Conservation (phyloP, 1,140 invertebrate genomes). For the Oppia nitens region DNA sequence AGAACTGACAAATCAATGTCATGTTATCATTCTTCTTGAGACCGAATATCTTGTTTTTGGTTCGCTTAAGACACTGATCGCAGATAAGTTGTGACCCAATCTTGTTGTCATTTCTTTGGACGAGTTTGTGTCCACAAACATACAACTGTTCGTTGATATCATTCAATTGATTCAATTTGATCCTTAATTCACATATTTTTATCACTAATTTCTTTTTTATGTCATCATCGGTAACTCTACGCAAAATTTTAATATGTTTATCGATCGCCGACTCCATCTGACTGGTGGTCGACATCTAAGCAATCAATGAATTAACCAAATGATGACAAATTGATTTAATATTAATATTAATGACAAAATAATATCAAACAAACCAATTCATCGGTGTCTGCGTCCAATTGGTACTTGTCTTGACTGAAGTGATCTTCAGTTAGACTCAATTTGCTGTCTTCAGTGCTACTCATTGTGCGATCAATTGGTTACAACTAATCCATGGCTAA, state of each 20-base stretch:
- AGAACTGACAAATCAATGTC: background rate
- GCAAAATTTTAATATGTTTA: background rate
- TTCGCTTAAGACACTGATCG: slow-evolving; percentile 10
- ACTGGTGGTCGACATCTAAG: too few species aligned
- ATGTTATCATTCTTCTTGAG: slow-evolving; percentile 2
- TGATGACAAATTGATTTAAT: background rate
- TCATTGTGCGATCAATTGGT: too few species aligned
- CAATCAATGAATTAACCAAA: background rate
- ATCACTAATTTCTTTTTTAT: slow-evolving; percentile 11
- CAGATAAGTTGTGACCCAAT: slow-evolving; percentile 5
- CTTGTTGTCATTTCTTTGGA: slow-evolving; percentile 3
- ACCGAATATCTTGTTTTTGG: slow-evolving; percentile 1
- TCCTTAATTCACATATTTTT: slow-evolving; percentile 14
- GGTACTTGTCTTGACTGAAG: slow-evolving; percentile 2
- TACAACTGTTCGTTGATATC: slow-evolving; percentile 9
- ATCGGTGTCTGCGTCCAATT: slow-evolving; percentile 1
- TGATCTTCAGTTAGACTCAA: slow-evolving; percentile 10
- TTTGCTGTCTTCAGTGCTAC: background rate
- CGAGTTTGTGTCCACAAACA: slow-evolving; percentile 9
- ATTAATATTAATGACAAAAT: background rate
- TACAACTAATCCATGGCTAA: too few species aligned
- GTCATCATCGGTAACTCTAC: background rate
- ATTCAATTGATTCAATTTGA: slow-evolving; percentile 13
- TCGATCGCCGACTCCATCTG: slow-evolving; percentile 3
- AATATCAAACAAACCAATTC: background rate